phyloP scores from a whole-genome alignment of 2,113 vertebrate genomes.

The sheep (Ovis aries) region DNA sequence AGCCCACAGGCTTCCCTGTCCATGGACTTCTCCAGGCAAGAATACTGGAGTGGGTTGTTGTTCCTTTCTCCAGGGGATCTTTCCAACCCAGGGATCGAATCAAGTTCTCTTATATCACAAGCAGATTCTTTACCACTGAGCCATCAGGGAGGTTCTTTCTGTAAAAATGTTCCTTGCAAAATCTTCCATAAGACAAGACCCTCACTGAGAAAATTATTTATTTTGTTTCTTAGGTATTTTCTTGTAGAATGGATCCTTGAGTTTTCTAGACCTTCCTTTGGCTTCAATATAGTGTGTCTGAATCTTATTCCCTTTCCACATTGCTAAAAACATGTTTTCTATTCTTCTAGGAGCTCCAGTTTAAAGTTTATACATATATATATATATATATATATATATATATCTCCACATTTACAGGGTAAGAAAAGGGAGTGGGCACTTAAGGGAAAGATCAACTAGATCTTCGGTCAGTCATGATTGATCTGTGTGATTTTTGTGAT shows the following conservation, averaged over 20 bases:
- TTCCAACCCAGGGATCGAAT: accelerated
- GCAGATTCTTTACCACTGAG: neutral
- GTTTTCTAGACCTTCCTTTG: neutral
- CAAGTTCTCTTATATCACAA: neutral
- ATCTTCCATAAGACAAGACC: neutral
- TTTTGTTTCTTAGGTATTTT: neutral
- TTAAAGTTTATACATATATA: neutral
- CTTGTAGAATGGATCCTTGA: neutral
- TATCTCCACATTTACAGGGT: neutral
- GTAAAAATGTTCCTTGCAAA: neutral
- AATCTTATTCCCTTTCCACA: neutral
- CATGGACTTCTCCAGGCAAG: neutral
- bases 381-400: neutral
- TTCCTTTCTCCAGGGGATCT: neutral
- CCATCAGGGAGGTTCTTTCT: neutral
- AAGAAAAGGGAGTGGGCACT: neutral
- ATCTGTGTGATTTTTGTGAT: neutral
- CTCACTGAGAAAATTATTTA: neutral
- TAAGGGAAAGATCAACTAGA: neutral
- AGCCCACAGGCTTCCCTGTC: neutral
- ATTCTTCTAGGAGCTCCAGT: neutral
- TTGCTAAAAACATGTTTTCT: neutral
- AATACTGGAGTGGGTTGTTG: neutral
- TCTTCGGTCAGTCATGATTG: neutral
- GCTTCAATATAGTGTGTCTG: neutral